phyloP scores from a whole-genome alignment of 1,140 invertebrate species.

The Drosophila ambigua region DNA sequence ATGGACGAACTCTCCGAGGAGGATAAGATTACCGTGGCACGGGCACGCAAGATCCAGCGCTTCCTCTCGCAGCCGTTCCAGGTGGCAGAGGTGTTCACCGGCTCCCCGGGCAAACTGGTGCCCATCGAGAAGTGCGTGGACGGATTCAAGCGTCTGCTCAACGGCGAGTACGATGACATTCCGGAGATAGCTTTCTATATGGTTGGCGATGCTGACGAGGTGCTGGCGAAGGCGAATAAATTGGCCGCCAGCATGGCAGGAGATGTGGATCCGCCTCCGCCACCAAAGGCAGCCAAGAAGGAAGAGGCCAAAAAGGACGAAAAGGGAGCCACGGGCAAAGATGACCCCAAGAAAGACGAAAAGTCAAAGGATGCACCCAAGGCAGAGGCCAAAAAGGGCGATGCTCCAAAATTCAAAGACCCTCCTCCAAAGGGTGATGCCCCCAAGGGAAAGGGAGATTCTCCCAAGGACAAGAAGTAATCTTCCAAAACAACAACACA shows the following conservation, averaged over 20 bases:
- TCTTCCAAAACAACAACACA: too few species aligned
- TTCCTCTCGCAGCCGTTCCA: slow-evolving; percentile 94
- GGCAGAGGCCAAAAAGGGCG: slow-evolving; percentile 7
- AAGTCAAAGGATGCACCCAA: not conserved
- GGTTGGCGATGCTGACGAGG: slow-evolving; percentile 93
- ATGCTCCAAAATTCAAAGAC: not conserved
- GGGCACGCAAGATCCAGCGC: slow-evolving; percentile 92
- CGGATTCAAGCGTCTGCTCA: slow-evolving; percentile 85
- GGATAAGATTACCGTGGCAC: slow-evolving; percentile 91
- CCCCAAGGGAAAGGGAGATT: slow-evolving; percentile 15
- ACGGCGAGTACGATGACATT: slow-evolving; percentile 91
- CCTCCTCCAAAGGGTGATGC: slow-evolving; percentile 1
- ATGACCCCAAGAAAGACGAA: slow-evolving; percentile 3
- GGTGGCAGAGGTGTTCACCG: slow-evolving; percentile 90
- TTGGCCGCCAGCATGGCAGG: slow-evolving; percentile 85
- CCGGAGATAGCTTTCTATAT: slow-evolving; percentile 95
- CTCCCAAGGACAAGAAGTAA: slow-evolving; percentile 22
- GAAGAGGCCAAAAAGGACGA: slow-evolving; percentile 18
- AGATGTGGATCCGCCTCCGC: not conserved
- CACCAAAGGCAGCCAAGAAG: slow-evolving; percentile 14
- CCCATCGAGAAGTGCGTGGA: slow-evolving; percentile 86
- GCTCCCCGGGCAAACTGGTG: slow-evolving; percentile 87
- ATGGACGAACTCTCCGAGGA: slow-evolving; percentile 95
- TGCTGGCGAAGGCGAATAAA: slow-evolving; percentile 89
- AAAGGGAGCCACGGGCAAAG: slow-evolving; percentile 1